A percentile compares a stretch with the other conserved stretches of the same genome.
Conservation (phyloP, 2,113 vertebrate species). For the Myodes glareolus region DNA sequence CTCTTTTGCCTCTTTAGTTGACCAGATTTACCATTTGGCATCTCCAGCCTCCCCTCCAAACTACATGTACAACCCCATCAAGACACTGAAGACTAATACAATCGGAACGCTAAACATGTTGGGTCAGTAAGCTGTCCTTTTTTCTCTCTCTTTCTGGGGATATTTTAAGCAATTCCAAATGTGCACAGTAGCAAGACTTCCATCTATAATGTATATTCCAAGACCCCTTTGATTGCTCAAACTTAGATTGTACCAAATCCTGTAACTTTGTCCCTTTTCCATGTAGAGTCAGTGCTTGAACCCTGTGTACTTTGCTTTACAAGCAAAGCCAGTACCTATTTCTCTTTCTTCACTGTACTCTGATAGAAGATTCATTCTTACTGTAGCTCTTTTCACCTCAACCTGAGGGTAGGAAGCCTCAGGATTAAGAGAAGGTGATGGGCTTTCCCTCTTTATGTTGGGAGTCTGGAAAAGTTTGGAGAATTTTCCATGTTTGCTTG, state of each 20-base stretch:
- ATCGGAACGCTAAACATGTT: slow-evolving; percentile 99
- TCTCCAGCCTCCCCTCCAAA: slow-evolving; percentile 99
- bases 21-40: slow-evolving; percentile 98
- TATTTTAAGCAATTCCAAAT: neutral
- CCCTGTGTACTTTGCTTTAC: neutral
- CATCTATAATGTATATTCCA: too few species aligned
- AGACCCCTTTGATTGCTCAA: neutral
- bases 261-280: neutral
- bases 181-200: too few species aligned
- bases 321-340: neutral
- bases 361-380: neutral
- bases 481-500: too few species aligned
- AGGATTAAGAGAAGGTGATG: neutral
- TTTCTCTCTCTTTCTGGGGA: neutral
- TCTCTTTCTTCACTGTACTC: neutral
- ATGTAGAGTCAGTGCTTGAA: neutral
- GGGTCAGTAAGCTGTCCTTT: slow-evolving; percentile 88
- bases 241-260: neutral
- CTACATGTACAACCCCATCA: slow-evolving; percentile 99
- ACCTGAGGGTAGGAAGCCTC: neutral
- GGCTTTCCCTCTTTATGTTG: neutral
- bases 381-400: neutral
- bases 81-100: slow-evolving; percentile 98
- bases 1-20: slow-evolving; percentile 87
- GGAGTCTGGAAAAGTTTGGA: neutral